These are phyloP conservation scores for Oligia latruncula DNA, from an alignment of 2,888 invertebrate genomes.

Conservation along the genomic window DNA sequence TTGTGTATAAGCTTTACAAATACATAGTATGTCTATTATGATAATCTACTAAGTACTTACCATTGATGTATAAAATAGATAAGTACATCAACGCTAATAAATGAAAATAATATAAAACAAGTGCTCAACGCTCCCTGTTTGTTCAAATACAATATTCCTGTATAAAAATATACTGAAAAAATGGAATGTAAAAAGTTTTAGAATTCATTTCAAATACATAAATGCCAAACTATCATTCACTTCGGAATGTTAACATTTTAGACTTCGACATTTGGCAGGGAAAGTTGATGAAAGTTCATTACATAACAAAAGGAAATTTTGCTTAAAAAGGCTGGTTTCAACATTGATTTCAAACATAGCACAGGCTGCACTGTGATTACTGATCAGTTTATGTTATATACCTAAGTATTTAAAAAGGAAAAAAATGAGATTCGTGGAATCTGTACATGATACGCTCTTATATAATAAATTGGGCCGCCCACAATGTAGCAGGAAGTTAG, in stretches of 20 bases:
- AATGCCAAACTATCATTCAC: conserved; percentile 52
- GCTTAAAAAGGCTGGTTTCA: conserved; percentile 1
- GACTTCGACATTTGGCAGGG: conserved; percentile 25
- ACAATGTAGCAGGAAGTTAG: conserved; percentile 25
- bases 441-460: conserved; percentile 58
- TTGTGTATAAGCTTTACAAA: conserved; percentile 59
- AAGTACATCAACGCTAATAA: conserved; percentile 59
- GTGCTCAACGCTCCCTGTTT: conserved; percentile 51
- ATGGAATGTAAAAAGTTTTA: conserved; percentile 76
- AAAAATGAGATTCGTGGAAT: conserved; percentile 62
- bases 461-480: conserved; percentile 37
- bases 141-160: conserved; percentile 53
- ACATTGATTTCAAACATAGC: conserved; percentile 13
- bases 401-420: conserved; percentile 19
- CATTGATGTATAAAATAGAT: conserved; percentile 59
- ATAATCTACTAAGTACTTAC: conserved; percentile 63
- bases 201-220: conserved; percentile 37
- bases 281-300: conserved; percentile 9
- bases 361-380: conserved; percentile 11
- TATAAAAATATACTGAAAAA: conserved; percentile 72
- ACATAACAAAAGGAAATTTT: not conserved
- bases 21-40: conserved; percentile 46
- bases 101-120: conserved; percentile 54
- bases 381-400: conserved; percentile 25
- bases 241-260: conserved; percentile 53